phyloP scores from a whole-genome alignment of 2,797 vertebrate species.

The Orestias chungarensis region DNA sequence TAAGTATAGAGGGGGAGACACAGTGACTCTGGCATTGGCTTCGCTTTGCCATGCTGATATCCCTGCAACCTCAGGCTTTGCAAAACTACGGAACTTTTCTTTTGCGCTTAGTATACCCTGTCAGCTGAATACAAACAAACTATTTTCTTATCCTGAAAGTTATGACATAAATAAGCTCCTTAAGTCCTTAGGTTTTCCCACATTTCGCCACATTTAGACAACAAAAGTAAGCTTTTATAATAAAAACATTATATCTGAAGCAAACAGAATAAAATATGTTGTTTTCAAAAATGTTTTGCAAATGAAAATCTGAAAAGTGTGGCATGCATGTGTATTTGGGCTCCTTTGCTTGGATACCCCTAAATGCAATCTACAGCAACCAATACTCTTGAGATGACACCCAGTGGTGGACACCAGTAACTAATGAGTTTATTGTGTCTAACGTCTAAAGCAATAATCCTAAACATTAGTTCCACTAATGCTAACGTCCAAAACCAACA shows the following conservation, averaged over 20 bases:
- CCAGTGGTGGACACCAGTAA: neutral
- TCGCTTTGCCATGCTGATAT: slow-evolving; percentile 67
- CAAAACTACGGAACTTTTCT: slow-evolving; percentile 57
- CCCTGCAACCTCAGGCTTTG: slow-evolving; percentile 60
- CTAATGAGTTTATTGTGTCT: no score
- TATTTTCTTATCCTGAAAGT: slow-evolving; percentile 21
- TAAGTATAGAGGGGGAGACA: slow-evolving; percentile 54
- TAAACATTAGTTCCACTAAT: no score
- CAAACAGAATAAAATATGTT: neutral
- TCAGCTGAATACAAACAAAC: slow-evolving; percentile 30
- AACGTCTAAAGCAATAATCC: no score
- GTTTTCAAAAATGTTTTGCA: neutral
- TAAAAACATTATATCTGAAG: neutral
- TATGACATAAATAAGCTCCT: slow-evolving; percentile 24
- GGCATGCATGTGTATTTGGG: neutral
- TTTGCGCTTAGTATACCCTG: slow-evolving; percentile 45
- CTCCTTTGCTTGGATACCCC: neutral
- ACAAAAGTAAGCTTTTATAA: neutral
- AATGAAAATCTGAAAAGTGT: neutral
- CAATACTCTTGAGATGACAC: neutral
- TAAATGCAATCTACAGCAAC: neutral
- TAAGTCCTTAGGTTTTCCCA: neutral
- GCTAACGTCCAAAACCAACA: no score
- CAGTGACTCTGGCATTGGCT: slow-evolving; percentile 65
- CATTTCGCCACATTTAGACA: neutral